Percentiles rank a stretch among this genome's conserved stretches.
Evolutionary conservation across 2,888 invertebrate species (phyloP).

Genomic region (Euclidia mi): DNA sequence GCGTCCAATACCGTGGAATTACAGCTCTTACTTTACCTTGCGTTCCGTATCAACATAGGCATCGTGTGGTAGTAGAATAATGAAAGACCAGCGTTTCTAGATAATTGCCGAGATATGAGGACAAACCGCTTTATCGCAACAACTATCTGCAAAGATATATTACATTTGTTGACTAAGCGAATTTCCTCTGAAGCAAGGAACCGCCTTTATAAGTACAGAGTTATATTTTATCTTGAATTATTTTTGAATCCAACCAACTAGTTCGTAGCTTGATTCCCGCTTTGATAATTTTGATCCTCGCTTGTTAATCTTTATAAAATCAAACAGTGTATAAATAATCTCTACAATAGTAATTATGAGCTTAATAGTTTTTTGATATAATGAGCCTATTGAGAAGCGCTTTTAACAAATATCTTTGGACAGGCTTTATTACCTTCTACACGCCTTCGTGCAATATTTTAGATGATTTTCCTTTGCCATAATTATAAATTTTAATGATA

Average conservation of each 20-base stretch:
- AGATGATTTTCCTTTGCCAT: too few relatives aligned
- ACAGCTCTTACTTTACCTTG: slow-evolving; percentile 16
- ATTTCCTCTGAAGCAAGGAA: slow-evolving; percentile 25
- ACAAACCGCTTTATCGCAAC: slow-evolving; percentile 60
- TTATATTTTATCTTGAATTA: slow-evolving; percentile 67
- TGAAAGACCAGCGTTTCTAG: slow-evolving; percentile 65
- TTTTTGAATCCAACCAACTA: slow-evolving; percentile 27
- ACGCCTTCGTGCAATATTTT: too few relatives aligned
- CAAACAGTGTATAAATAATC: too few relatives aligned
- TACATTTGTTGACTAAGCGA: slow-evolving; percentile 46
- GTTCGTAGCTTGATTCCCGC: slow-evolving; percentile 4
- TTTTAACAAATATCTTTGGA: too few relatives aligned
- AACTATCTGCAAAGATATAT: slow-evolving; percentile 61
- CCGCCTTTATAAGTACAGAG: slow-evolving; percentile 68
- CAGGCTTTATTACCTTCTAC: too few relatives aligned
- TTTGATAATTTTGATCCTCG: slow-evolving; percentile 14
- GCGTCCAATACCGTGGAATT: too few relatives aligned
- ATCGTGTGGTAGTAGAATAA: slow-evolving; percentile 59
- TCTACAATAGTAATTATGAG: too few relatives aligned
- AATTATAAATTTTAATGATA: too few relatives aligned
- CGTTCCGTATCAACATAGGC: slow-evolving; percentile 49
- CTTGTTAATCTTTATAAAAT: slow-evolving; percentile 13
- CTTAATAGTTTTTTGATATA: too few relatives aligned
- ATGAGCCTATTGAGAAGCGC: too few relatives aligned
- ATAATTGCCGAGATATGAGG: slow-evolving; percentile 67